A percentile compares a stretch with the other conserved stretches of the same genome.
These are phyloP conservation scores for Octomys mimax DNA, from an alignment of 2,797 vertebrate genomes.

Conservation along the genomic window DNA sequence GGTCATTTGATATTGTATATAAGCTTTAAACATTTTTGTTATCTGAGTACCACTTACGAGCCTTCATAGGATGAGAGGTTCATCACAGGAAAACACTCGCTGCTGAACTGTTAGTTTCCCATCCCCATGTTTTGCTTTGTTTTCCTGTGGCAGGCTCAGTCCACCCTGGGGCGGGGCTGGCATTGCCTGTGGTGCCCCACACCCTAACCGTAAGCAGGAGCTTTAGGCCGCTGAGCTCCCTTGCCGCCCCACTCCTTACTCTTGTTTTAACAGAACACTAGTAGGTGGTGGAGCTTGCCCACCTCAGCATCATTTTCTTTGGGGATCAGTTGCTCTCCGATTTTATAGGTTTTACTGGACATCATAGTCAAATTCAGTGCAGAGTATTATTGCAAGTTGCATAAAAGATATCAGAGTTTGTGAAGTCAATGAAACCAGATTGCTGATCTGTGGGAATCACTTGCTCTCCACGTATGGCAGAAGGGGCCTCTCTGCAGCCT, in stretches of 20 bases:
- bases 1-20: neutral
- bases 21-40: neutral
- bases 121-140: no score
- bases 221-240: no score
- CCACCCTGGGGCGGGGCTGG: no score
- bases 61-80: neutral
- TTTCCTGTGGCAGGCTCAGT: no score
- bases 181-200: no score
- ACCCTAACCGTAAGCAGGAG: no score
- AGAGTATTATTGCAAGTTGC: neutral
- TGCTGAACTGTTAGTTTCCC: neutral
- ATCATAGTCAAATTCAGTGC: neutral
- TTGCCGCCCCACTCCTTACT: neutral
- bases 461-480: neutral
- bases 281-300: neutral
- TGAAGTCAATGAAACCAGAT: neutral
- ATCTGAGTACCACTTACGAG: neutral
- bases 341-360: neutral
- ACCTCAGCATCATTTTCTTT: neutral
- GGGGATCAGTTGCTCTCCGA: neutral
- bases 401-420: neutral
- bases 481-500: neutral
- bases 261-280: neutral
- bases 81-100: neutral
- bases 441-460: neutral